Conservation (phyloP, 2,113 vertebrate species). For the Pedionomus torquatus region DNA sequence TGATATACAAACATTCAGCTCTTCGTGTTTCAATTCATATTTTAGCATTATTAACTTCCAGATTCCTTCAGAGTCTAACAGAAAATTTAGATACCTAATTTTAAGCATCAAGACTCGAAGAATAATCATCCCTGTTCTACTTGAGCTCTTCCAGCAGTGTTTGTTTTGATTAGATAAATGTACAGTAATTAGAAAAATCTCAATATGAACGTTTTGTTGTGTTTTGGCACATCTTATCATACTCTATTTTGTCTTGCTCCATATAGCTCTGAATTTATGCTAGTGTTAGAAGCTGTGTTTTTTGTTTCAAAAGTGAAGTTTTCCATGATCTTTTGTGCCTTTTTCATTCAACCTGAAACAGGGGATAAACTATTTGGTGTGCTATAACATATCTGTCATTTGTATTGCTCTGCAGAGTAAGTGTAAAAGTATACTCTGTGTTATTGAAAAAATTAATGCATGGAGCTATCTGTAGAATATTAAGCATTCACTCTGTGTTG, state of each 20-base stretch:
- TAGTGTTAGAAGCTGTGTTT: background rate
- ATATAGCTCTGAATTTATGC: constrained; percentile 1
- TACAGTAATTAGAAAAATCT: constrained; percentile 40
- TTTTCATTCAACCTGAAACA: constrained; percentile 5
- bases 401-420: background rate
- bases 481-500: background rate
- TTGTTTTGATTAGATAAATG: constrained; percentile 52
- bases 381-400: background rate
- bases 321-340: background rate
- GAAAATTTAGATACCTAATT: constrained; percentile 18
- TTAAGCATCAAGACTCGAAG: background rate
- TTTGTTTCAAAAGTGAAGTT: background rate
- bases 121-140: background rate
- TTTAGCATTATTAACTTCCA: background rate
- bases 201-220: background rate
- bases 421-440: background rate
- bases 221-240: background rate
- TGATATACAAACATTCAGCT: background rate
- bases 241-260: background rate
- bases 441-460: background rate
- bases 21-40: background rate
- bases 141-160: background rate
- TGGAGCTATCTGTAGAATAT: background rate
- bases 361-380: background rate
- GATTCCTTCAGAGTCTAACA: background rate